A percentile compares a stretch with the other conserved stretches of the same genome.
These are phyloP conservation scores for Limnephilus marmoratus DNA, from an alignment of 2,888 invertebrate genomes.

Conservation along the genomic window DNA sequence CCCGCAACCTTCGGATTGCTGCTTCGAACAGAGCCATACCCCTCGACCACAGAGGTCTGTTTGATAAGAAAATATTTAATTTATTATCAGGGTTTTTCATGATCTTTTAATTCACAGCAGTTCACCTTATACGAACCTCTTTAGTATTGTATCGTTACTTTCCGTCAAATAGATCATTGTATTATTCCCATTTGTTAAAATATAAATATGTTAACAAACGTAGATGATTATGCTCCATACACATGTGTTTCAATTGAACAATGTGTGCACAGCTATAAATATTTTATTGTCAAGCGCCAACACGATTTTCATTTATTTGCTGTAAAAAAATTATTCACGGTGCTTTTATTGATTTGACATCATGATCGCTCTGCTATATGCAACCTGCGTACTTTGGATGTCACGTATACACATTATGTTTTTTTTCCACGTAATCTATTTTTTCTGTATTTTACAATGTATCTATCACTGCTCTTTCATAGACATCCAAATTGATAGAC, in stretches of 20 bases:
- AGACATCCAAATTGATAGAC: too few species aligned
- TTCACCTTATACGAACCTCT: background rate
- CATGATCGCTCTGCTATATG: background rate
- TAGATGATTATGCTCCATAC: background rate
- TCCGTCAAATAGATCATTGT: background rate
- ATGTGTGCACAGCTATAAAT: background rate
- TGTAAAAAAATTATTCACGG: background rate
- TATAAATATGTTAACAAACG: background rate
- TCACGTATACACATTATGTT: too few species aligned
- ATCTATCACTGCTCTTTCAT: too few species aligned
- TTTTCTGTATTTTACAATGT: too few species aligned
- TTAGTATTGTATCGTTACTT: background rate
- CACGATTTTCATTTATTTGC: slow-evolving; percentile 7
- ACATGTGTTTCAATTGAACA: background rate
- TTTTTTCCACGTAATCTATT: too few species aligned
- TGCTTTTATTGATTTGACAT: background rate
- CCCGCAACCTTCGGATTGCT: too few species aligned
- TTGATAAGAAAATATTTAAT: background rate
- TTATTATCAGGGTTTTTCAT: background rate
- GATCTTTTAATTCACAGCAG: background rate
- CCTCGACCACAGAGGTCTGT: too few species aligned
- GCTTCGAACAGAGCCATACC: too few species aligned
- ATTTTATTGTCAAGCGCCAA: background rate
- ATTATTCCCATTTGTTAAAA: too few species aligned
- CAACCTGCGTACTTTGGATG: background rate